Conservation (phyloP, 2,888 invertebrate genomes). For the Lissonota sp. region DNA sequence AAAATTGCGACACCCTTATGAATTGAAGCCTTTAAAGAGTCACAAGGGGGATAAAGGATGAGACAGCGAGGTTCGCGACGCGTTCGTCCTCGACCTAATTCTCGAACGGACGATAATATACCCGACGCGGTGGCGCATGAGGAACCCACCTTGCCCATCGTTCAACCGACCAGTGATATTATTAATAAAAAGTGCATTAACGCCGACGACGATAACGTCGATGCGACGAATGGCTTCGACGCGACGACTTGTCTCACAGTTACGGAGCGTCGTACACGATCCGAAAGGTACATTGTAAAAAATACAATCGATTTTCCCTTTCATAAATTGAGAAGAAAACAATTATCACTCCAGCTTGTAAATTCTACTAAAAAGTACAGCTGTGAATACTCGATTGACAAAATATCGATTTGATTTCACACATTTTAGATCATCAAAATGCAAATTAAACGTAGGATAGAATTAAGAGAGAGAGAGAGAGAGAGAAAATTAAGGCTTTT, state of each 20-base stretch:
- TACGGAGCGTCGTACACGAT: constrained; percentile 76
- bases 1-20: constrained; percentile 60
- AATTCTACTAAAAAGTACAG: no score
- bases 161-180: constrained; percentile 71
- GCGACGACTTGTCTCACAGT: constrained; percentile 57
- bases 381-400: no score
- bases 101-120: constrained; percentile 73
- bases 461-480: no score
- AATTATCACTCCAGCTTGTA: no score
- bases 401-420: no score
- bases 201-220: constrained; percentile 62
- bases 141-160: constrained; percentile 71
- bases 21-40: constrained; percentile 69
- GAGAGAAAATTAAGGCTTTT: background rate
- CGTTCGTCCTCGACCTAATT: constrained; percentile 76
- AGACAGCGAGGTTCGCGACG: constrained; percentile 76
- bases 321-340: no score
- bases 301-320: constrained; percentile 39
- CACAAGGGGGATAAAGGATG: constrained; percentile 73
- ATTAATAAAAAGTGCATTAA: constrained; percentile 69
- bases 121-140: constrained; percentile 72
- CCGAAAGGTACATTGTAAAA: constrained; percentile 77
- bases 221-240: constrained; percentile 60
- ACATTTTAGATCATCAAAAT: no score
- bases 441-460: no score